Evolutionary conservation across 1,140 invertebrate genomes (phyloP).

Genomic region (Heterodera schachtii): DNA sequence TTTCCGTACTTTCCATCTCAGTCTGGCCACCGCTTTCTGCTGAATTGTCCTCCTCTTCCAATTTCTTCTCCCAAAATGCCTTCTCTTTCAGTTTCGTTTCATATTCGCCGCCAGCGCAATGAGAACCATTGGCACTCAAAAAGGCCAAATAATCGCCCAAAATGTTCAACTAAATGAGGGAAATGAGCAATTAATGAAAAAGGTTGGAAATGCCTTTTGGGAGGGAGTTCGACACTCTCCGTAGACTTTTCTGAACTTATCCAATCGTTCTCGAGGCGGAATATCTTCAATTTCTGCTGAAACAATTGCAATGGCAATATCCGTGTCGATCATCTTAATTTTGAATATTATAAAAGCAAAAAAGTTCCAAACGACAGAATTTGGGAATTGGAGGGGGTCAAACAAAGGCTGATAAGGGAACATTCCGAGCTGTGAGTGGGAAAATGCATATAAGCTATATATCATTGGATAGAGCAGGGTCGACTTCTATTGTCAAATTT

Average conservation of each 20-base stretch:
- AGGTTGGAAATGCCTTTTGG: slow-evolving; percentile 10
- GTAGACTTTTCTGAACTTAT: slow-evolving; percentile 14
- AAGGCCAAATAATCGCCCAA: slow-evolving; percentile 19
- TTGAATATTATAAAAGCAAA: not conserved
- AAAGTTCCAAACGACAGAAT: too few species aligned
- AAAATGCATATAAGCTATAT: too few species aligned
- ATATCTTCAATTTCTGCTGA: slow-evolving; percentile 20
- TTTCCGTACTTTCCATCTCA: not conserved
- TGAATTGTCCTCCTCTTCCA: not conserved
- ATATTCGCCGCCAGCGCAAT: not conserved
- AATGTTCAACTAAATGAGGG: slow-evolving; percentile 9
- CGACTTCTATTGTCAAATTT: too few species aligned
- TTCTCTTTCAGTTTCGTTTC: not conserved
- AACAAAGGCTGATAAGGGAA: too few species aligned
- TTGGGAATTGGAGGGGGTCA: too few species aligned
- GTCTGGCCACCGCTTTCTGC: not conserved
- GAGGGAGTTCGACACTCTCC: not conserved
- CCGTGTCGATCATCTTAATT: slow-evolving; percentile 20
- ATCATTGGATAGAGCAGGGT: too few species aligned
- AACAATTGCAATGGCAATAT: slow-evolving; percentile 29
- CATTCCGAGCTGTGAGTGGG: too few species aligned
- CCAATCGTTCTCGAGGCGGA: slow-evolving; percentile 3
- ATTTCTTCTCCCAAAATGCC: slow-evolving; percentile 2
- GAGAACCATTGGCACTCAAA: not conserved
- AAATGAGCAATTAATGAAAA: not conserved